Conservation (phyloP, 2,113 vertebrate species). For the Beaufortia kweichowensis region DNA sequence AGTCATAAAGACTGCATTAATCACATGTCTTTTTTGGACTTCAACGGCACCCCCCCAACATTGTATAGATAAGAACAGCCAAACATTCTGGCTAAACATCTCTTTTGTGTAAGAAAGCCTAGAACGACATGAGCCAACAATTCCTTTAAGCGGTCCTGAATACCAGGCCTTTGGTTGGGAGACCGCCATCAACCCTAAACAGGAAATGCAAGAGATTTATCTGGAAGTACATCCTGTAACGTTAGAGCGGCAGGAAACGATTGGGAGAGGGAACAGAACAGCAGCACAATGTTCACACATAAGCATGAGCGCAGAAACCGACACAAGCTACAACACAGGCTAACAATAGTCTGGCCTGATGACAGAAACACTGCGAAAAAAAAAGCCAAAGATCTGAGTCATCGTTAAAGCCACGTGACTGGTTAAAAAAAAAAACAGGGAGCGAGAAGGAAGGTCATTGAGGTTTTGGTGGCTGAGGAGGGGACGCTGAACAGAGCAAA, state of each 20-base stretch:
- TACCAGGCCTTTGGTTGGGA: conserved; percentile 14
- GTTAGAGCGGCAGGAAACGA: conserved; percentile 49
- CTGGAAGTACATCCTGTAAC: conserved; percentile 59
- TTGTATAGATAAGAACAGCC: background rate
- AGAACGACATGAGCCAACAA: background rate
- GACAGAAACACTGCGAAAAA: background rate
- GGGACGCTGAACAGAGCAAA: conserved; percentile 20
- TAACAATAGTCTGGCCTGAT: conserved; percentile 22
- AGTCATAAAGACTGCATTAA: no score
- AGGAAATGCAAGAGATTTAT: conserved; percentile 61
- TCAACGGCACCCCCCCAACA: no score
- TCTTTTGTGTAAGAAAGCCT: background rate
- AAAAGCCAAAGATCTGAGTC: conserved; percentile 20
- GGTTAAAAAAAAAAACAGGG: background rate
- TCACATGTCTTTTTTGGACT: no score
- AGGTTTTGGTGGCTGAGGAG: conserved; percentile 6
- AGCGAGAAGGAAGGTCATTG: conserved; percentile 11
- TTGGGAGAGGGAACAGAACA: conserved; percentile 38
- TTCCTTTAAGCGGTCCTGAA: background rate
- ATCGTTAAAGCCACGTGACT: conserved; percentile 20
- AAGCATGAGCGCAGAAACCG: background rate
- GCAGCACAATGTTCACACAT: conserved; percentile 7
- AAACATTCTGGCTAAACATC: background rate
- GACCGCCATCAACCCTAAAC: conserved; percentile 49
- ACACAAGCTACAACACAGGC: background rate